Evolutionary conservation across 2,888 invertebrate genomes (phyloP).

Genomic region (Drosophila yooni): DNA sequence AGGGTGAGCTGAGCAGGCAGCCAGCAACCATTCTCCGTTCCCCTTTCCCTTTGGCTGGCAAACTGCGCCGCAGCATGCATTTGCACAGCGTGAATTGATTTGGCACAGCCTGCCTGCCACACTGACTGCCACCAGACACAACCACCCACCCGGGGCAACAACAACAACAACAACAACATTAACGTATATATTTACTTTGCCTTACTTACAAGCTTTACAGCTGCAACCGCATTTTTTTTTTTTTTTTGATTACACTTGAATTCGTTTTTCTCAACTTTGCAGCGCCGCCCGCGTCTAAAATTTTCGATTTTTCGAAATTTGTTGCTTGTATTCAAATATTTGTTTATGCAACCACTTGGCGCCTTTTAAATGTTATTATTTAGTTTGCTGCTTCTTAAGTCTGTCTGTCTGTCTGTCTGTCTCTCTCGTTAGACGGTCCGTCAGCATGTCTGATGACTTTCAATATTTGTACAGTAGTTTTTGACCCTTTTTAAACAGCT

Average conservation of each 20-base stretch:
- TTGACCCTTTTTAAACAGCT: constrained; percentile 79
- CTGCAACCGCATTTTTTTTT: constrained; percentile 50
- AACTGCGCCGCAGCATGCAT: constrained; percentile 38
- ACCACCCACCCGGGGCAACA: constrained; percentile 46
- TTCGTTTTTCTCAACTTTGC: constrained; percentile 40
- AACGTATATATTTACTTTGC: constrained; percentile 54
- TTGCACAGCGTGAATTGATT: constrained; percentile 75
- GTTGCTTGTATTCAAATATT: constrained; percentile 72
- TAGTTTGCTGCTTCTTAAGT: constrained; percentile 59
- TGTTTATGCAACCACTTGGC: constrained; percentile 84
- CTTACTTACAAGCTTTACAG: constrained; percentile 36
- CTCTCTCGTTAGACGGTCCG: constrained; percentile 51
- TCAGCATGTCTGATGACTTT: constrained; percentile 67
- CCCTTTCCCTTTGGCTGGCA: not conserved
- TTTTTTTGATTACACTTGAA: constrained; percentile 57
- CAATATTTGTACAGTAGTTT: constrained; percentile 77
- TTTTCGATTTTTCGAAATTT: constrained; percentile 22
- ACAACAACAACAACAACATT: not conserved
- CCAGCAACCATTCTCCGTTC: constrained; percentile 2
- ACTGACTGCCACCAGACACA: constrained; percentile 6
- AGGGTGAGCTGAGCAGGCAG: constrained; percentile 15
- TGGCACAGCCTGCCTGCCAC: constrained; percentile 53
- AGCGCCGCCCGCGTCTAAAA: constrained; percentile 20
- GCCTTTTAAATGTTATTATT: constrained; percentile 84
- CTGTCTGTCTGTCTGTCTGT: not conserved